These are phyloP conservation scores for Lampris incognitus DNA, from an alignment of 2,113 vertebrate species.

Conservation along the genomic window DNA sequence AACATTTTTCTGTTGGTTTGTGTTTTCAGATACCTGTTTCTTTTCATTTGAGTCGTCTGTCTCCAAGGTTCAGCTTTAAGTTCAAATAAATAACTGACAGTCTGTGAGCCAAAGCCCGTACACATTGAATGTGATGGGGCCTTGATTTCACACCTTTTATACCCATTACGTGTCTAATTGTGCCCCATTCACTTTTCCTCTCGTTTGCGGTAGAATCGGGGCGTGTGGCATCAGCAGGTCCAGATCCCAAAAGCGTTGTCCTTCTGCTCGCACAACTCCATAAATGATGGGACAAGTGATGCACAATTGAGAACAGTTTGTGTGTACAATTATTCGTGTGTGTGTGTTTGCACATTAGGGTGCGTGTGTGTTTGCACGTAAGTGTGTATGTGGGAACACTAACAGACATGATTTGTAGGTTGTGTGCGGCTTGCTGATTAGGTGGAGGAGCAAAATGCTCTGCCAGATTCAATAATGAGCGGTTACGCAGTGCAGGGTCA, in stretches of 20 bases:
- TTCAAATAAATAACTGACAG: conserved; percentile 21
- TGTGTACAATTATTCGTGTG: not conserved
- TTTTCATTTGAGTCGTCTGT: conserved; percentile 1
- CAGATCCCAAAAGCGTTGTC: conserved; percentile 54
- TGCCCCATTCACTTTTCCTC: not conserved
- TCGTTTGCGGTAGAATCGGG: conserved; percentile 45
- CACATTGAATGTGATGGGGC: conserved; percentile 9
- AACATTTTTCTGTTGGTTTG: not conserved
- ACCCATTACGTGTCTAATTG: conserved; percentile 27
- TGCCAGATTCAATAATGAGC: conserved; percentile 58
- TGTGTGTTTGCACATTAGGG: not conserved
- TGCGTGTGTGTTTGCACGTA: not conserved
- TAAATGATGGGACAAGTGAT: conserved; percentile 48
- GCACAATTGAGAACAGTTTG: not conserved
- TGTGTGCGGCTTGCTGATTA: conserved; percentile 6
- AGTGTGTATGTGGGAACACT: not conserved
- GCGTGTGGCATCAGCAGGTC: conserved; percentile 48
- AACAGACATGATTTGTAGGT: not conserved
- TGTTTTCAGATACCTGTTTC: no score
- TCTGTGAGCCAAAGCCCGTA: conserved; percentile 28
- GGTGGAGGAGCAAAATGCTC: conserved; percentile 18
- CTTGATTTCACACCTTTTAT: conserved; percentile 50
- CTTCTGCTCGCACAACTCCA: conserved; percentile 40
- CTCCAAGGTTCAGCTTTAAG: conserved; percentile 7
- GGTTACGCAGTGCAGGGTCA: conserved; percentile 34